Base-by-base conservation (phyloP, 2,888 invertebrate species). In the Temnothorax rugatulus region DNA sequence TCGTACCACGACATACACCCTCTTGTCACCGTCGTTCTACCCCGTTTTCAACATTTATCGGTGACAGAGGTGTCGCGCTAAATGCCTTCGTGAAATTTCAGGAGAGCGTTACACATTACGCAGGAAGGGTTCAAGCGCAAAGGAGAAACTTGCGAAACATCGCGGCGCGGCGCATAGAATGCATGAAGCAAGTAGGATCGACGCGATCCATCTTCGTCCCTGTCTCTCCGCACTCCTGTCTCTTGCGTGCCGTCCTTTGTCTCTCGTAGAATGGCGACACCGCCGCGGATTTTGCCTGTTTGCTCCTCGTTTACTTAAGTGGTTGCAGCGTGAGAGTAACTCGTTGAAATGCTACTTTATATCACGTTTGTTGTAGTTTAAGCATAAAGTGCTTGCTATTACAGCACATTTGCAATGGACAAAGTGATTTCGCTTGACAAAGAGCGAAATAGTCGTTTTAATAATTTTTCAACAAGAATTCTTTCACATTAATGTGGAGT, bases 81-180 rank as follows among this genome's bases (percentile, higher is more conserved):
- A 85, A 77, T 76, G 69, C 52, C 68, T 71, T 38, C 66, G 66
- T 44, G 71, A 87, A 87, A 87, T 87, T 76, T 85, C 73, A 52
- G 54, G 47, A 59, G 38, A 61, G 21, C 59, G 59, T 81, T 61
- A 81, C 59, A 47, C 47, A 73, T 81, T 73, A 81, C 59, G 59
- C 73, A 52, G 47, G 44, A 44, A 18, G 77, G 71, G 41, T 71
- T 79, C 18, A 57, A 79, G 44, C 47, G 38, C 25, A 25, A 64
- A 18, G 47, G 73, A 50, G 47, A 25, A 73, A 81, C 73, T 73
- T 81, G 71, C 79, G 79, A 81, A 81, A 73, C 73, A 81, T 59
- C 73, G 59, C 47, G 47, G 38, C 25, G 64, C 59, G 47, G 25
- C 25, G 64, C 59, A 52, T 54, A 81, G 79, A 81, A 61, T 61